These are phyloP conservation scores for Dendrocopos noguchii DNA, from an alignment of 2,113 vertebrate species.

Conservation along the genomic window DNA sequence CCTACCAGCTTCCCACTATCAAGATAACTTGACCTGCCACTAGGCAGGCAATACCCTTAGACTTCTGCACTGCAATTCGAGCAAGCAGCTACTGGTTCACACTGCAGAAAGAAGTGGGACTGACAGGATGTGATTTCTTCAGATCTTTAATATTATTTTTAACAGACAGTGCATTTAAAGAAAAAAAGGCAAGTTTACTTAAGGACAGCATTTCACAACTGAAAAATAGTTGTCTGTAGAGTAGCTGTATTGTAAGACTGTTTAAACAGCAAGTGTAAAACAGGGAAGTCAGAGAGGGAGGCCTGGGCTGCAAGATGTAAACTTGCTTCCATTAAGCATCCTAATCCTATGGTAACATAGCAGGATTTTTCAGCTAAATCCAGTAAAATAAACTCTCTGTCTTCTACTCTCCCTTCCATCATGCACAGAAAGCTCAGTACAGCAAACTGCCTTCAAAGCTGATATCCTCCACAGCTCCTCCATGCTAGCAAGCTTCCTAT, in stretches of 20 bases:
- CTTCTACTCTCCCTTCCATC: neutral
- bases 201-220: neutral
- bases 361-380: neutral
- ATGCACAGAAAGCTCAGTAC: neutral
- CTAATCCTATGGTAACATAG: neutral
- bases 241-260: neutral
- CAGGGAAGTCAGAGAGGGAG: neutral
- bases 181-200: neutral
- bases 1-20: neutral
- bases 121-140: neutral
- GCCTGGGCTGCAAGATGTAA: neutral
- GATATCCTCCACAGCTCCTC: neutral
- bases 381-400: neutral
- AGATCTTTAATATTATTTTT: neutral
- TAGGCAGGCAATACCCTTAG: neutral
- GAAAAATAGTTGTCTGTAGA: neutral
- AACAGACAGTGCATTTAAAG: neutral
- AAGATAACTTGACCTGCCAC: neutral
- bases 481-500: neutral
- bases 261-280: neutral
- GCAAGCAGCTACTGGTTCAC: neutral
- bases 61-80: neutral
- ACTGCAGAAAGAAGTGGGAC: neutral
- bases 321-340: neutral
- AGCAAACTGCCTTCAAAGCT: neutral